Conservation (phyloP, 1,140 invertebrate genomes). For the Hirudo medicinalis region DNA sequence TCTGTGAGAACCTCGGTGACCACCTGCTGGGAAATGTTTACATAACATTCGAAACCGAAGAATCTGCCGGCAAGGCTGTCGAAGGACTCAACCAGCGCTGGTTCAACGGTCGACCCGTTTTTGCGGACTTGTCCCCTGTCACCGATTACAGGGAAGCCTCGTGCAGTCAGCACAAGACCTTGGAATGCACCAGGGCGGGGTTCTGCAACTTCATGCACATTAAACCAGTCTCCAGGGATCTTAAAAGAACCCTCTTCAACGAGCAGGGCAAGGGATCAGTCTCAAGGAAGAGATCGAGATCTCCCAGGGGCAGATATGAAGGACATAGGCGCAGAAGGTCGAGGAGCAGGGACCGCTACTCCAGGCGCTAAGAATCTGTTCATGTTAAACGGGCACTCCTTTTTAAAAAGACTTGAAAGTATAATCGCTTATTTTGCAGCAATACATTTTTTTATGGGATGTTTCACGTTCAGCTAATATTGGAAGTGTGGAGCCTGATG, state of each 20-base stretch:
- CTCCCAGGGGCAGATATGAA: too few species aligned
- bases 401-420: too few species aligned
- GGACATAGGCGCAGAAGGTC: too few species aligned
- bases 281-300: too few species aligned
- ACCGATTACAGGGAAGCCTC: slow-evolving; percentile 98
- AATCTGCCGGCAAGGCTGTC: slow-evolving; percentile 92
- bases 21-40: slow-evolving; percentile 96
- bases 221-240: slow-evolving; percentile 81
- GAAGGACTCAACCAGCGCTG: slow-evolving; percentile 93
- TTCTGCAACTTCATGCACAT: slow-evolving; percentile 99
- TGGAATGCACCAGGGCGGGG: slow-evolving; percentile 87
- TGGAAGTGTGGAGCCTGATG: too few species aligned
- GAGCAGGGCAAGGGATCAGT: slow-evolving; percentile 11
- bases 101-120: slow-evolving; percentile 96
- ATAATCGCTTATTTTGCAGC: too few species aligned
- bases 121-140: slow-evolving; percentile 91
- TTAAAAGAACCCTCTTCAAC: slow-evolving; percentile 63
- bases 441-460: too few species aligned
- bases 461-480: too few species aligned
- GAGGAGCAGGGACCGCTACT: too few species aligned
- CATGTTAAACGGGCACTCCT: too few species aligned
- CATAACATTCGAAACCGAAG: slow-evolving; percentile 72
- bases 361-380: too few species aligned
- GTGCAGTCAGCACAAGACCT: slow-evolving; percentile 91
- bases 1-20: slow-evolving; percentile 96